Conservation (phyloP, 1,140 invertebrate species). For the Eueides isabella region DNA sequence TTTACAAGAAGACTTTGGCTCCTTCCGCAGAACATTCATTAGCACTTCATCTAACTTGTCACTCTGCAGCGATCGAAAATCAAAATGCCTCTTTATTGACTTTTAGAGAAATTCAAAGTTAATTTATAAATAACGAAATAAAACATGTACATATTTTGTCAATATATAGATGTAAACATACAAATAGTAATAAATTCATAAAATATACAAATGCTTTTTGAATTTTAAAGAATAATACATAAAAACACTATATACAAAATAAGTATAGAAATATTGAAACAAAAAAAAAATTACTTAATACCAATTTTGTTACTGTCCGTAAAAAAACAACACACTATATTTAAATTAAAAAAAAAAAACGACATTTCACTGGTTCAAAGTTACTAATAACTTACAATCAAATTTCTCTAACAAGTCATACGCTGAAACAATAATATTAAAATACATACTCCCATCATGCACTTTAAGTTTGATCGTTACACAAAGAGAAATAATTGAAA, state of each 20-base stretch:
- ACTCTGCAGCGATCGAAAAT: constrained; percentile 41
- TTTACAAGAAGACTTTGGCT: constrained; percentile 76
- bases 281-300: background rate
- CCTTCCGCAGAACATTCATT: constrained; percentile 51
- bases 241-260: background rate
- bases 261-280: background rate
- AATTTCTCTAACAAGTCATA: constrained; percentile 22
- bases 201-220: background rate
- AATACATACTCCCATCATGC: background rate
- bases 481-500: background rate
- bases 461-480: background rate
- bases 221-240: background rate
- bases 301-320: background rate
- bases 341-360: background rate
- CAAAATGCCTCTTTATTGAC: constrained; percentile 41
- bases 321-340: background rate
- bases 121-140: background rate
- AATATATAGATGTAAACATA: background rate
- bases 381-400: constrained; percentile 10
- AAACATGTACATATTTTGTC: background rate
- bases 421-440: background rate
- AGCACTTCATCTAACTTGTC: constrained; percentile 45
- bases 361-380: background rate
- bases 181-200: constrained; percentile 1
- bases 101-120: constrained; percentile 28